phyloP scores from a whole-genome alignment of 2,797 vertebrate species.

The Esox lucius region DNA sequence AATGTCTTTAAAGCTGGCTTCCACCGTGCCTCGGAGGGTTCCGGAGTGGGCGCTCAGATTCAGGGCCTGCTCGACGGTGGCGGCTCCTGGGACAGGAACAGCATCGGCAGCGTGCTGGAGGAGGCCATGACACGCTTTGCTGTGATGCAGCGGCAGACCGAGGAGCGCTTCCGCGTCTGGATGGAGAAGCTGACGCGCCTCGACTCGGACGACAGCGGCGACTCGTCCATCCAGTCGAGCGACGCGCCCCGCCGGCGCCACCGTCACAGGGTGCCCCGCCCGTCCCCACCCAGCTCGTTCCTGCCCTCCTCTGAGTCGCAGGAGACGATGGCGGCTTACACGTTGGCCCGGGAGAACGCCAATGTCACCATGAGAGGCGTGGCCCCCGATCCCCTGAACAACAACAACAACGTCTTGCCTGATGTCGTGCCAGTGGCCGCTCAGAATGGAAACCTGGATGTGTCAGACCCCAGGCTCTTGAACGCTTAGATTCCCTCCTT shows the following conservation, averaged over 20 bases:
- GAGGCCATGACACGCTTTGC: constrained; percentile 94
- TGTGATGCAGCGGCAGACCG: constrained; percentile 92
- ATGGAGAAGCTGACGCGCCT: constrained; percentile 90
- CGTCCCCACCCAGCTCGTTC: constrained; percentile 77
- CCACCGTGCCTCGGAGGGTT: constrained; percentile 85
- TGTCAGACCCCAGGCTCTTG: constrained; percentile 78
- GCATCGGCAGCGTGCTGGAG: constrained; percentile 91
- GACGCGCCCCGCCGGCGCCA: constrained; percentile 80
- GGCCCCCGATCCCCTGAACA: constrained; percentile 64
- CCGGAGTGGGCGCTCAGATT: constrained; percentile 86
- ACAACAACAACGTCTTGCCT: constrained; percentile 71
- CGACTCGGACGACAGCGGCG: constrained; percentile 83
- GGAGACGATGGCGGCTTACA: constrained; percentile 79
- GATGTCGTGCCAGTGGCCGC: constrained; percentile 61
- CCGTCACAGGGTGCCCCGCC: constrained; percentile 72
- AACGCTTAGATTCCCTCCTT: constrained; percentile 70
- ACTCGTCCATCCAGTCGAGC: constrained; percentile 77
- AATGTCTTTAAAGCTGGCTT: constrained; percentile 98
- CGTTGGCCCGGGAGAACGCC: constrained; percentile 76
- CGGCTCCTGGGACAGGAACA: constrained; percentile 89
- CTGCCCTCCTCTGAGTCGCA: constrained; percentile 81
- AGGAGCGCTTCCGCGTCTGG: constrained; percentile 91
- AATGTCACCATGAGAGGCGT: constrained; percentile 41
- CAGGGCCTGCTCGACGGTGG: constrained; percentile 88
- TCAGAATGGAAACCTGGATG: constrained; percentile 82